phyloP scores from a whole-genome alignment of 2,888 invertebrate genomes.

The Physocephala rufipes region DNA sequence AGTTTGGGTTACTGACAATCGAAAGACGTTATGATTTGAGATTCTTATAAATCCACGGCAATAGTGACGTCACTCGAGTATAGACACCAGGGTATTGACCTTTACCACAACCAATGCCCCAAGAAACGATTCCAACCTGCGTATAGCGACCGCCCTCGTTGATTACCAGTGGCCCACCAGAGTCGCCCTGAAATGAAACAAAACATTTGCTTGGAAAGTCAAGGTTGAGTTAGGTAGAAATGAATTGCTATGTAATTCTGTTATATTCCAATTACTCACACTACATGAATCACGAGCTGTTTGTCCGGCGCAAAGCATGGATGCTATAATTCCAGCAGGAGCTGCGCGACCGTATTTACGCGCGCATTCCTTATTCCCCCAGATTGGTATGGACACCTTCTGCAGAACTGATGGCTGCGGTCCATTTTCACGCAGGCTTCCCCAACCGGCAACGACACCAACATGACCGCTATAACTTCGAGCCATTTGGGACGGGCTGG shows the following conservation, averaged over 20 bases:
- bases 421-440: slow-evolving; percentile 70
- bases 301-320: slow-evolving; percentile 88
- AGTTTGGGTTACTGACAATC: too few species aligned
- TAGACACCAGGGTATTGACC: slow-evolving; percentile 92
- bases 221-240: not conserved
- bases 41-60: slow-evolving; percentile 89
- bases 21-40: slow-evolving; percentile 66
- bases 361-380: slow-evolving; percentile 81
- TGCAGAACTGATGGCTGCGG: slow-evolving; percentile 83
- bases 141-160: slow-evolving; percentile 79
- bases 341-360: slow-evolving; percentile 84
- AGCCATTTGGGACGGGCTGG: slow-evolving; percentile 56
- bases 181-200: slow-evolving; percentile 75
- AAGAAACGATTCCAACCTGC: slow-evolving; percentile 88
- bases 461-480: slow-evolving; percentile 75
- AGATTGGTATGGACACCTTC: slow-evolving; percentile 85
- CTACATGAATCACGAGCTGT: slow-evolving; percentile 88
- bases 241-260: not conserved
- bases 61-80: slow-evolving; percentile 82
- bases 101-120: slow-evolving; percentile 93
- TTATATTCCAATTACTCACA: slow-evolving; percentile 71
- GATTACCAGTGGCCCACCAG: slow-evolving; percentile 87
- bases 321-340: slow-evolving; percentile 87
- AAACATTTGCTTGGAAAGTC: not conserved
- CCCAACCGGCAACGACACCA: slow-evolving; percentile 88